Evolutionary conservation across 2,113 vertebrate species (phyloP), one percentile per base, ranked within the genome.

Genomic region (Aleadryas rufinucha): DNA sequence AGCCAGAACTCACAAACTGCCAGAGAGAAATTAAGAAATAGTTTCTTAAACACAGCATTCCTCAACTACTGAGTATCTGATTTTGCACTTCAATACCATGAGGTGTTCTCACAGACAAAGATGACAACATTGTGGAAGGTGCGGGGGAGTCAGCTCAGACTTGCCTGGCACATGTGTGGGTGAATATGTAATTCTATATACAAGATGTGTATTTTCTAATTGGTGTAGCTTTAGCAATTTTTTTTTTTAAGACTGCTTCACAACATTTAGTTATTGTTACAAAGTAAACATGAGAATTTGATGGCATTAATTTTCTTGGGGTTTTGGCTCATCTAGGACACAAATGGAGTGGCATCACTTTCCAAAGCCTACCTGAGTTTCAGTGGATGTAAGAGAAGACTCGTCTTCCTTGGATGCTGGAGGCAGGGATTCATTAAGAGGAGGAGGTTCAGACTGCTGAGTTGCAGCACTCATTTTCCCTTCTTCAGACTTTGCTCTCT

Each of bases 381-480:
- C 99, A 42, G 98, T 95, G 28, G 99, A 98, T 52, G 98, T 97
- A 42, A 98, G 98, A 88, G 99, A 98, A 68, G 98, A 98, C 2
- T 98, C 98, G 0, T 99, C 98, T 33, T 99, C 99, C 90, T 98
- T 99, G 24, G 99, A 98, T 27, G 98, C 85, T 50, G 97, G 98
- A 31, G 99, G 98, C 4, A 98, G 98, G 16, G 99, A 98, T 45
- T 98, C 97, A 31, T 97, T 97, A 50, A 98, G 98, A 15, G 97
- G 91, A 68, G 97, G 96, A 37, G 98, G 97, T 71, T 98, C 97
- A 50, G 95, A 89, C 27, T 91, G 96, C 69, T 97, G 97, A 95
- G 75, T 10, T 87, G 97, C 89, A 83, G 92, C 50, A 75, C 89
- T 69, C 56, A 89, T 90, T 63, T 97, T 94, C 64, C 81, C 96